These are phyloP conservation scores for Phoenoteleia sp. DNA, from an alignment of 2,888 invertebrate genomes.

Conservation along the genomic window DNA sequence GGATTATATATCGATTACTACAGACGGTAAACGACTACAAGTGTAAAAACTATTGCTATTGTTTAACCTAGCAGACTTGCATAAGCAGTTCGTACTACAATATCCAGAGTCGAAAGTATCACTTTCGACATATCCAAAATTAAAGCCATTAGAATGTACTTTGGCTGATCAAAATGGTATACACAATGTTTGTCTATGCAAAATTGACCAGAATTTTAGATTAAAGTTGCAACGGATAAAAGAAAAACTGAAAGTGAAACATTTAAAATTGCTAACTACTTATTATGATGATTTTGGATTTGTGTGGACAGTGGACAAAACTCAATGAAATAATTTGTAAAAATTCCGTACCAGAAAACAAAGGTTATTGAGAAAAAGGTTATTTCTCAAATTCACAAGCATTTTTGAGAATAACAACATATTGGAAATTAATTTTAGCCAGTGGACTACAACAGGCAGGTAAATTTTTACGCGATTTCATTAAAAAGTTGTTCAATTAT, in stretches of 20 bases:
- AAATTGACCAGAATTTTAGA: constrained; percentile 2
- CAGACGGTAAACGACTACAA: constrained; percentile 7
- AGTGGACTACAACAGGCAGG: too few relatives aligned
- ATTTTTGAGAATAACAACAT: too few relatives aligned
- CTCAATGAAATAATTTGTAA: too few relatives aligned
- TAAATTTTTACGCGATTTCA: too few relatives aligned
- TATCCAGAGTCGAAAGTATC: background rate
- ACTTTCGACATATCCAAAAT: background rate
- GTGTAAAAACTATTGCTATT: constrained; percentile 6
- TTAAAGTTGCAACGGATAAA: background rate
- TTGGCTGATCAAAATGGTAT: background rate
- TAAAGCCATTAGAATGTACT: background rate
- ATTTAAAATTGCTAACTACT: too few relatives aligned
- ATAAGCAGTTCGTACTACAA: background rate
- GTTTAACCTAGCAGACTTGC: constrained; percentile 4
- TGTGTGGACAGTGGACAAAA: too few relatives aligned
- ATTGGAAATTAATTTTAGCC: too few relatives aligned
- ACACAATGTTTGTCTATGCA: background rate
- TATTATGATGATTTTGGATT: too few relatives aligned
- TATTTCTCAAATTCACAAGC: too few relatives aligned
- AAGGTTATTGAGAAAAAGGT: too few relatives aligned
- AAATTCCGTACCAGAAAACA: too few relatives aligned
- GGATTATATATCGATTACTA: constrained; percentile 1
- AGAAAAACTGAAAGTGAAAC: background rate
- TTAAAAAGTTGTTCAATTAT: too few relatives aligned